phyloP scores from a whole-genome alignment of 2,113 vertebrate species.

The Lophotis ruficrista region DNA sequence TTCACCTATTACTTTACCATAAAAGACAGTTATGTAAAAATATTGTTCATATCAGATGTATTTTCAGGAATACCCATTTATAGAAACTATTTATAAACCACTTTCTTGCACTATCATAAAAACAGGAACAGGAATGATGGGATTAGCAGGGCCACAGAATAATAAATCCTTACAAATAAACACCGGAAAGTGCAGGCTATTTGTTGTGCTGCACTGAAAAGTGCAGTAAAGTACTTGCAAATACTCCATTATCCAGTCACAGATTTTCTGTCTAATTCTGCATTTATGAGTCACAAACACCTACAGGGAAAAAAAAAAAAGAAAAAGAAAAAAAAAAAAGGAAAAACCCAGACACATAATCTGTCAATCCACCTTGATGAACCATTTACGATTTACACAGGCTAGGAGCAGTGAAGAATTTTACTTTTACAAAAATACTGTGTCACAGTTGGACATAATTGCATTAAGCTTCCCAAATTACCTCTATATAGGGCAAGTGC shows the following conservation, averaged over 20 bases:
- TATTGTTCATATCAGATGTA: conserved; percentile 22
- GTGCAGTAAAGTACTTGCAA: conserved; percentile 58
- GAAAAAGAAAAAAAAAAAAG: background rate
- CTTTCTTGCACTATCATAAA: conserved; percentile 42
- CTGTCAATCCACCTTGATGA: conserved; percentile 48
- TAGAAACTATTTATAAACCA: conserved; percentile 55
- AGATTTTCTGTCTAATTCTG: conserved; percentile 66
- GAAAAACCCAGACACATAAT: conserved; percentile 35
- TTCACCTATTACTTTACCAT: conserved; percentile 56
- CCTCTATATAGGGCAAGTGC: background rate
- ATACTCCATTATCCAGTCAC: conserved; percentile 54
- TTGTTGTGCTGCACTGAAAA: conserved; percentile 43
- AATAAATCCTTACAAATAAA: conserved; percentile 57
- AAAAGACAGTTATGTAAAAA: conserved; percentile 57
- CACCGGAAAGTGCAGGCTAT: conserved; percentile 13
- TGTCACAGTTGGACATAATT: background rate
- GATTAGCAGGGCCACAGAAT: conserved; percentile 12
- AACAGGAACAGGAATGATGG: conserved; percentile 44
- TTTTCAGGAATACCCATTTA: conserved; percentile 62
- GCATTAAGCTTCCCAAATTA: conserved; percentile 11
- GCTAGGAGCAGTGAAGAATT: background rate
- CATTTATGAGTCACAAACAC: conserved; percentile 71
- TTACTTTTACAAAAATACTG: background rate
- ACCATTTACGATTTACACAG: conserved; percentile 28
- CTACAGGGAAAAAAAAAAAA: conserved; percentile 18